Percentiles rank a stretch among this genome's conserved stretches.
phyloP scores from a whole-genome alignment of 2,888 invertebrate species.

The Cheilosia soror region DNA sequence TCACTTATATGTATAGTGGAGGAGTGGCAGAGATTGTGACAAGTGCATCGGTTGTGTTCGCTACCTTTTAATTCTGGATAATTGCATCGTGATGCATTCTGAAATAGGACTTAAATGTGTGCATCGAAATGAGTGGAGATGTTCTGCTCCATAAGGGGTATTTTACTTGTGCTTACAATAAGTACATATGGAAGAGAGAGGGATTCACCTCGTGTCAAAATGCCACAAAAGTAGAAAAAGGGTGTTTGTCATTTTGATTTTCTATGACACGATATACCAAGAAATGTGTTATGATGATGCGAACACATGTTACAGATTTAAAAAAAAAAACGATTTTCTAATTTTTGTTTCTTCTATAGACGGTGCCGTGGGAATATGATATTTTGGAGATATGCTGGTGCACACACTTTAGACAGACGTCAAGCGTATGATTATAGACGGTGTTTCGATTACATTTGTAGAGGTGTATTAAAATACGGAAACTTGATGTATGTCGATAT shows the following conservation, averaged over 20 bases:
- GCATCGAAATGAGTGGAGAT: constrained; percentile 40
- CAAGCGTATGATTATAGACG: not conserved
- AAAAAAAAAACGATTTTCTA: constrained; percentile 59
- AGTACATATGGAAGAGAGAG: constrained; percentile 12
- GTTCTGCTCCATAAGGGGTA: constrained; percentile 70
- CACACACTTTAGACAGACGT: constrained; percentile 50
- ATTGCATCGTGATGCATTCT: constrained; percentile 64
- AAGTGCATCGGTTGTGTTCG: constrained; percentile 60
- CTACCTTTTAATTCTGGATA: constrained; percentile 74
- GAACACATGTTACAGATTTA: constrained; percentile 66
- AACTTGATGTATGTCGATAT: no score
- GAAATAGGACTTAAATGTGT: constrained; percentile 55
- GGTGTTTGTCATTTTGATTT: constrained; percentile 59
- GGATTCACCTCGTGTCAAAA: constrained; percentile 71
- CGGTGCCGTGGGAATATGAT: constrained; percentile 61
- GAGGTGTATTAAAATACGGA: no score
- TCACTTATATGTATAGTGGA: constrained; percentile 22
- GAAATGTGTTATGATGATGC: constrained; percentile 19
- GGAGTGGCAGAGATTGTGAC: constrained; percentile 31
- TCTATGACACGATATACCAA: constrained; percentile 48
- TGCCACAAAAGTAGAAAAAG: constrained; percentile 54
- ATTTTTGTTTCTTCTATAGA: constrained; percentile 28
- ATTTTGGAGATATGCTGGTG: constrained; percentile 17
- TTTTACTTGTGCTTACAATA: constrained; percentile 33
- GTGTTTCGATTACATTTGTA: not conserved